Evolutionary conservation across 2,113 vertebrate species (phyloP), one percentile per base, ranked within the genome.

Genomic region (Callochromis pleurospilus): DNA sequence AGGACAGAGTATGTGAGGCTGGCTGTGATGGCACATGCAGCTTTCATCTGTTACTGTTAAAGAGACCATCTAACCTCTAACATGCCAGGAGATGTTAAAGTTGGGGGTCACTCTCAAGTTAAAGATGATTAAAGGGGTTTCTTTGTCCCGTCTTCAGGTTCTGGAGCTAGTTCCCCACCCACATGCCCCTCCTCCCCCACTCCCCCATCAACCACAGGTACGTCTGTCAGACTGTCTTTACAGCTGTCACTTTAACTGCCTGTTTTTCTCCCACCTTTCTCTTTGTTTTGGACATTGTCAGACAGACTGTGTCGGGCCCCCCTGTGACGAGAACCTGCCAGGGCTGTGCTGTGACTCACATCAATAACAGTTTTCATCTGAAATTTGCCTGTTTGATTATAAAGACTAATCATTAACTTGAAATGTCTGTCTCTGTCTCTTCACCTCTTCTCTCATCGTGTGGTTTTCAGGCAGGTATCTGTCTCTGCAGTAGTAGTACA

Each of bases 131-230:
- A 81, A 60, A 60, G 1, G 6, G 8, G 14, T 56, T 33, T 17
- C 17, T 51, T 10, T 80, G 42, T 85, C 11, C 81, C 77, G 4
- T 77, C 26, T 49, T 62, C 96, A 99, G 98, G 99, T 93, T 99
- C 99, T 90, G 98, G 98, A 93, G 97, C 98, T 47, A 99, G 99
- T 94, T 99, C 99, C 21, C 98, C 99, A 62, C 97, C 97, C 58
- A 99, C 98, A 7, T 99, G 98, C 26, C 99, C 99, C 2, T 99
- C 99, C 8, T 99, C 98, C 19, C 99, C 99, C 14, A 98, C 97
- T 24, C 98, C 98, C 1, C 97, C 97, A 6, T 96, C 97, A 31
- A 97, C 96, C 84, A 94, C 98, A 97, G 99, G 99, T 99, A 95
- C 29, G 96, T 62, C 19, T 17, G 12, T 42, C 42, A 17, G n/a